Evolutionary conservation across 2,888 invertebrate genomes (phyloP), one percentile per base, ranked within the genome.

Genomic region (Microplitis deprimator): DNA sequence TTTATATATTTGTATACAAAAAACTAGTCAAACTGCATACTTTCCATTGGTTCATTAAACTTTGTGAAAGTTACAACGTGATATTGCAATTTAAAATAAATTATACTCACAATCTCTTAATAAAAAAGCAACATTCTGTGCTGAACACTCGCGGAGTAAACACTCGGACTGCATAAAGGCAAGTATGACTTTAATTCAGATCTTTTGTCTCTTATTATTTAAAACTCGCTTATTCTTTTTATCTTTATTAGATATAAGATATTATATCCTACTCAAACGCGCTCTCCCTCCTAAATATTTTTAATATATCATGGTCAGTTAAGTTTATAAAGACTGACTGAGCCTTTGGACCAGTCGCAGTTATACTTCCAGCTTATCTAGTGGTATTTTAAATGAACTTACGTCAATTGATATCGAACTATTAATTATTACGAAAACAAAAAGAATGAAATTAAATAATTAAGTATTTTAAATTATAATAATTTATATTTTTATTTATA

Each of bases 1-100:
- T 29, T 29, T 29, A 29, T 29, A 29, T 29, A 29, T 29, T 29
- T 29, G 3, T 29, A 29, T 29, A 29, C 0, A 29, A 29, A 17
- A 13, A 73, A 64, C 40, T 20, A 50, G 41, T 68, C 41, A 16
- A 68, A 7, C 68, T 6, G 40, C 50, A 68, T 68, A 17, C 50
- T 68, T 68, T 50, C 17, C n/a, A 50, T 13, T 50, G 10, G 50
- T 50, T 13, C 50, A 13, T 13, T 50, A 8, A 50, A 50, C 50
- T 50, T 50, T 50, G 50, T 50, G 50, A 50, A 50, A 50, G 50
- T 50, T 13, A 50, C 50, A 13, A 50, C 5, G 13, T 13, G 50
- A 13, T 50, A 50, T 50, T 50, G 50, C 50, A 13, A 50, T 13
- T 50, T 50, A 13, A 50, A 50, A 50, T 50, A 50, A 50, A 50